These are phyloP conservation scores for Scolopax bukidnonensis DNA, from an alignment of 2,797 vertebrate genomes.

Conservation along the genomic window DNA sequence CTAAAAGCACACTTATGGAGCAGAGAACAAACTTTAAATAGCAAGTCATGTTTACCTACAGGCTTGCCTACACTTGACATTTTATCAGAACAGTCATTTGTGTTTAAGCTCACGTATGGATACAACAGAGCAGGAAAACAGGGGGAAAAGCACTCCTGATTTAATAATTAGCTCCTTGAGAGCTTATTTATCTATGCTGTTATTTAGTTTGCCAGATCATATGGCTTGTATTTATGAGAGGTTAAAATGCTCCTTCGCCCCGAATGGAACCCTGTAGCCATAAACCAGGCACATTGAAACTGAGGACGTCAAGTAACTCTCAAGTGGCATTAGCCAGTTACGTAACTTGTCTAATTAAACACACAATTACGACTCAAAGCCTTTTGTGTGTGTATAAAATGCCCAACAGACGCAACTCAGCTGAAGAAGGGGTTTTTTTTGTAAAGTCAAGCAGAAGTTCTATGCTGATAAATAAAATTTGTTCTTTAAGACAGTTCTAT, in stretches of 20 bases:
- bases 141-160: neutral
- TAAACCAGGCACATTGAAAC: neutral
- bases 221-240: neutral
- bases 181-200: neutral
- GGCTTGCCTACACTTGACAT: neutral
- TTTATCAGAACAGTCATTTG: neutral
- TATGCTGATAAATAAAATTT: neutral
- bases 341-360: constrained; percentile 21
- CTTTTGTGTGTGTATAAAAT: neutral
- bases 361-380: neutral
- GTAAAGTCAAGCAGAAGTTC: neutral
- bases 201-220: neutral
- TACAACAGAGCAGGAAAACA: neutral
- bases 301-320: neutral
- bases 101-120: neutral
- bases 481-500: neutral
- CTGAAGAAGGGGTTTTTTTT: neutral
- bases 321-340: neutral
- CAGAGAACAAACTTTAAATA: neutral
- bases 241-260: neutral
- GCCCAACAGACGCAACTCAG: neutral
- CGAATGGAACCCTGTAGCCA: neutral
- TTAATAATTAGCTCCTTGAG: neutral
- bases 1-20: neutral
- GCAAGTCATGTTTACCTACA: neutral